Evolutionary conservation across 2,113 vertebrate species (phyloP), one percentile per base, ranked within the genome.

Genomic region (Perognathus longimembris): DNA sequence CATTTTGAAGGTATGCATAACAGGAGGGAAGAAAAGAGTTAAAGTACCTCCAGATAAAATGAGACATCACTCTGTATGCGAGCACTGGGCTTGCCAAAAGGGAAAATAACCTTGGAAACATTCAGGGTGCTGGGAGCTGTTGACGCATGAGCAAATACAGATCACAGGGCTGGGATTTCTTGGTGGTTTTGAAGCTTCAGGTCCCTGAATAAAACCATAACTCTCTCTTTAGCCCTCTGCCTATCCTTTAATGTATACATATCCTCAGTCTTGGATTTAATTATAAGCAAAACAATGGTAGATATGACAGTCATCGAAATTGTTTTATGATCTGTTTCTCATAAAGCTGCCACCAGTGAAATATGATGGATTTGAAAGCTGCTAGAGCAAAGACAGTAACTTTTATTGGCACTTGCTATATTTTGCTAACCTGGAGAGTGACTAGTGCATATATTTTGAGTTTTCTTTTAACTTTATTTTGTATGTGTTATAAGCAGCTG

Each of bases 41-140:
- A 92, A 96, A 67, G 71, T 67, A 85, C 90, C 70, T 93, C 85
- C 75, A 50, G 91, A 79, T 83, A 79, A 86, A 94, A 92, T 36
- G 70, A 96, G 71, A 74, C 34, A 26, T n/a, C 40, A 69, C 50
- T 90, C 94, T 90, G 28, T 67, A 79, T 80, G 95, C 90, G 79
- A 83, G 73, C 24, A 38, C 28, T 36, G 17, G 67, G 61, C 85
- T 59, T 78, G 81, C 95, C 90, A 95, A 89, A 85, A 82, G 63
- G 88, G 70, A 88, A 85, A 87, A 69, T 42, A 88, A 61, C 69
- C 45, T 84, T 85, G 89, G 88, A 93, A 92, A 94, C 95, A 88
- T 20, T 36, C 63, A 28, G 12, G n/a, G 77, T 61, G 71, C 20
- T 85, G 82, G 75, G 88, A 78, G 91, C 92, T 85, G 85, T 88